Percentiles rank a stretch among this genome's conserved stretches.
Evolutionary conservation across 2,888 invertebrate species (phyloP).

Genomic region (Conistra vaccinii): DNA sequence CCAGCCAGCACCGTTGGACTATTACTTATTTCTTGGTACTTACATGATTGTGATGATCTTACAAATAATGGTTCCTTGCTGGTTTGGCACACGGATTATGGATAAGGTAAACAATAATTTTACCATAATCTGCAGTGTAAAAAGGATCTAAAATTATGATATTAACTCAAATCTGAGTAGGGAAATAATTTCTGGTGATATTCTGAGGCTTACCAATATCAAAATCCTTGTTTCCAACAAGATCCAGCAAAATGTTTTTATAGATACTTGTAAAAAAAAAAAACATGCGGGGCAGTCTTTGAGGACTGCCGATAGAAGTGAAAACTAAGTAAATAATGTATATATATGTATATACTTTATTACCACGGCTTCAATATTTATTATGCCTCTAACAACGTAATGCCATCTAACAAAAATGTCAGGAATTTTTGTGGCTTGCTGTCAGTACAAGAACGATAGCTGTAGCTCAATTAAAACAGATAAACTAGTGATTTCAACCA

Average conservation of each 20-base stretch:
- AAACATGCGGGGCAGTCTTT: too few species aligned
- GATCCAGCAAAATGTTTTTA: not conserved
- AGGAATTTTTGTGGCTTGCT: too few species aligned
- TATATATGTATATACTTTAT: too few species aligned
- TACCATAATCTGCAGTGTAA: not conserved
- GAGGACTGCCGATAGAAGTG: too few species aligned
- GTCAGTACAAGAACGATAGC: too few species aligned
- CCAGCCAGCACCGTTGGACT: conserved; percentile 77
- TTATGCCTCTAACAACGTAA: too few species aligned
- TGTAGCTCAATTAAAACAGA: too few species aligned
- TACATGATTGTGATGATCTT: conserved; percentile 78
- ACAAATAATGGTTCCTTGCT: conserved; percentile 81
- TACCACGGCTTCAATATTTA: too few species aligned
- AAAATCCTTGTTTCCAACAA: not conserved
- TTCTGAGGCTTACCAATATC: not conserved
- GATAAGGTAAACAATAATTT: conserved; percentile 75
- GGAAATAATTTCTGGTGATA: not conserved
- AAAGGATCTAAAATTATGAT: too few species aligned
- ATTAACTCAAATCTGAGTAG: not conserved
- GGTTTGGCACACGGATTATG: conserved; percentile 80
- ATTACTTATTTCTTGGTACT: conserved; percentile 78
- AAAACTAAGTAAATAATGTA: too few species aligned
- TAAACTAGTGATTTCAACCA: too few species aligned
- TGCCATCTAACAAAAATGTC: too few species aligned
- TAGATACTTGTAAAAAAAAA: not conserved